A percentile compares a stretch with the other conserved stretches of the same genome.
Conservation (phyloP, 2,888 invertebrate species). For the Pandemis cinnamomeana region DNA sequence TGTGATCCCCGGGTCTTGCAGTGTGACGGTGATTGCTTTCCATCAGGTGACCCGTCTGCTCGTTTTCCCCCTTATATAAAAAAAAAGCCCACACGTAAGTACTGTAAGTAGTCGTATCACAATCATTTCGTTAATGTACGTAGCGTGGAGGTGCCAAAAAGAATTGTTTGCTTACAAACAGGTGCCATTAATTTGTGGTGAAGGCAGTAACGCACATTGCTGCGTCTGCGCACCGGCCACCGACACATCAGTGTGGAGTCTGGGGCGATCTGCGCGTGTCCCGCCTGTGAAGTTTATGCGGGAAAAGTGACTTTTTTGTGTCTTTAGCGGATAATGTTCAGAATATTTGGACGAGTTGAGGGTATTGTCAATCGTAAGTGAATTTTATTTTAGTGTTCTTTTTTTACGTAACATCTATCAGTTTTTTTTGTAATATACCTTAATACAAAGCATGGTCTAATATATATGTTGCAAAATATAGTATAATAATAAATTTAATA, state of each 20-base stretch:
- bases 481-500: too few species aligned
- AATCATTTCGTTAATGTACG: slow-evolving; percentile 21
- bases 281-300: slow-evolving; percentile 1
- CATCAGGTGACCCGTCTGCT: too few species aligned
- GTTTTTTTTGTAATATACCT: too few species aligned
- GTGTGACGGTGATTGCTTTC: too few species aligned
- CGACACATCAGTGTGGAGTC: slow-evolving; percentile 1
- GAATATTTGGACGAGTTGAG: not conserved
- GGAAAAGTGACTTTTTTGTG: not conserved
- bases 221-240: not conserved
- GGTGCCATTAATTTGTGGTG: slow-evolving; percentile 39
- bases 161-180: slow-evolving; percentile 40
- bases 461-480: too few species aligned
- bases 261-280: not conserved
- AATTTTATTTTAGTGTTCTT: not conserved
- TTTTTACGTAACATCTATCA: not conserved
- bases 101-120: slow-evolving; percentile 47
- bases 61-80: too few species aligned
- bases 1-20: too few species aligned
- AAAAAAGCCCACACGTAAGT: slow-evolving; percentile 26
- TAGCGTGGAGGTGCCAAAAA: slow-evolving; percentile 40
- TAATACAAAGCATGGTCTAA: too few species aligned
- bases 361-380: not conserved
- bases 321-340: not conserved
- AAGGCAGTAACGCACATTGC: slow-evolving; percentile 25